Conservation (phyloP, 2,113 vertebrate genomes). For the Bucco capensis region DNA sequence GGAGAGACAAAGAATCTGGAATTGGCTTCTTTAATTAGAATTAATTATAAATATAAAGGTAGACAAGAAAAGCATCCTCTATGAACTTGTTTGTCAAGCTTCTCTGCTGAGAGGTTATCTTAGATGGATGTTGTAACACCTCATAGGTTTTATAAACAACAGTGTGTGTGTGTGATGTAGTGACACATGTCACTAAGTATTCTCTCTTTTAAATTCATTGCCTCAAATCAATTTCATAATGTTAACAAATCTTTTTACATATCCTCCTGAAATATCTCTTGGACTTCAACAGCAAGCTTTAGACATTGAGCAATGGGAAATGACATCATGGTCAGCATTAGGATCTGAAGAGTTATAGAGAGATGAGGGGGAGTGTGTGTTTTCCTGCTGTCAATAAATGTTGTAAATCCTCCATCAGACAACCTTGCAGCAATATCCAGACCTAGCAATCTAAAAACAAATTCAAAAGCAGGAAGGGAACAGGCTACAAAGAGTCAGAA, state of each 20-base stretch:
- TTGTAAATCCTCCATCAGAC: constrained; percentile 46
- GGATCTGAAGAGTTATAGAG: constrained; percentile 46
- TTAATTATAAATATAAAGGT: too few relatives aligned
- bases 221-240: constrained; percentile 47
- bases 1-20: not conserved
- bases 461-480: constrained; percentile 38
- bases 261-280: constrained; percentile 51
- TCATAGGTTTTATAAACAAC: constrained; percentile 30
- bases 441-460: constrained; percentile 34
- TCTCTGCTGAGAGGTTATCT: constrained; percentile 46
- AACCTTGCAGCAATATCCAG: constrained; percentile 26
- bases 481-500: constrained; percentile 16
- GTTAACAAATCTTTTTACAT: constrained; percentile 67
- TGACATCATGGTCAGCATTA: constrained; percentile 58
- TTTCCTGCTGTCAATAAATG: constrained; percentile 58
- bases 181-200: constrained; percentile 15
- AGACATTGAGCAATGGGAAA: constrained; percentile 49
- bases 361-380: constrained; percentile 44
- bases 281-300: constrained; percentile 16
- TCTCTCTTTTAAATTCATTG: constrained; percentile 62
- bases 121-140: constrained; percentile 2
- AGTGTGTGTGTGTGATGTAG: constrained; percentile 13
- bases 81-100: not conserved
- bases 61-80: not conserved
- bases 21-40: too few relatives aligned